Percentiles rank a stretch among this genome's conserved stretches.
Conservation (phyloP, 2,888 invertebrate species). For the Balanococcus diminutus region DNA sequence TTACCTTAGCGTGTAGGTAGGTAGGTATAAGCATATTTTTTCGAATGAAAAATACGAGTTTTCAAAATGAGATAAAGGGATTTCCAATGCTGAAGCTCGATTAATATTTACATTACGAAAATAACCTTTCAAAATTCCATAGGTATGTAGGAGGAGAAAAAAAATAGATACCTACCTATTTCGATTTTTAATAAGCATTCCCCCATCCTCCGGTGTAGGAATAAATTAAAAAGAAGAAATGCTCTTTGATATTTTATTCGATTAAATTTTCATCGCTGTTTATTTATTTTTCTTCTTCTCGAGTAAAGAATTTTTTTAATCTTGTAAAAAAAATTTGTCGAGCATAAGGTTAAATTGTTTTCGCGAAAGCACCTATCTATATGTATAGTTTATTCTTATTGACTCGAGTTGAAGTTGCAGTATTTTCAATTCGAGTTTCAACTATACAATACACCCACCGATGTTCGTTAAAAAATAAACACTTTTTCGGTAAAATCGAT, state of each 20-base stretch:
- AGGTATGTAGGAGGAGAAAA: background rate
- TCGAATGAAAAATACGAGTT: background rate
- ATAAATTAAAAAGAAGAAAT: background rate
- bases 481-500: background rate
- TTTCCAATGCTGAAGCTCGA: background rate
- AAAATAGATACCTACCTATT: too few species aligned
- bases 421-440: slow-evolving; percentile 8
- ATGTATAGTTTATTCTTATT: background rate
- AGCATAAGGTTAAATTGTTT: background rate
- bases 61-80: slow-evolving; percentile 5
- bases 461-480: background rate
- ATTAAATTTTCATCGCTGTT: background rate
- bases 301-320: background rate
- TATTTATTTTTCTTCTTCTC: background rate
- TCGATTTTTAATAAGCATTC: too few species aligned
- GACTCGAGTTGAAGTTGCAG: background rate
- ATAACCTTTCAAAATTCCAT: background rate
- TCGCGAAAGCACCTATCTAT: background rate
- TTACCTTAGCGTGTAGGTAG: background rate
- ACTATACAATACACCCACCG: background rate
- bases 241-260: background rate
- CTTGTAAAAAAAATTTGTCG: background rate
- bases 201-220: background rate
- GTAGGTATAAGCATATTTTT: background rate
- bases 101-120: background rate